Evolutionary conservation across 2,797 vertebrate genomes (phyloP), one percentile per base, ranked within the genome.

Genomic region (Harpagifer antarcticus): DNA sequence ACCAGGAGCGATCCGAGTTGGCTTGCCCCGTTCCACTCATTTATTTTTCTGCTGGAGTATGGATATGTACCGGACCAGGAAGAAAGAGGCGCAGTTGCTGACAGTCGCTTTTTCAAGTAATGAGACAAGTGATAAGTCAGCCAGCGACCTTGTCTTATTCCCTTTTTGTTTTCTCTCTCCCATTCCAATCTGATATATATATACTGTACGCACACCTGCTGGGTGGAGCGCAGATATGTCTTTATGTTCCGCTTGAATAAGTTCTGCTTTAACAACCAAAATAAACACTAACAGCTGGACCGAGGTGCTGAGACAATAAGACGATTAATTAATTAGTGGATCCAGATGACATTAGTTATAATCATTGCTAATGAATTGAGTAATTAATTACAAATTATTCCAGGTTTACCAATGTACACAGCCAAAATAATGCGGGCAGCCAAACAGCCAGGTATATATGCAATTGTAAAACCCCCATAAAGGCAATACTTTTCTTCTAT

Each of bases 81-180:
- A 77, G 72, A 86, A 9, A 81, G 83, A 87, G 50, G 84, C 85
- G 31, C 85, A 65, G 70, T 48, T 87, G 86, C 89, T 88, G 90
- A 88, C 84, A 84, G 85, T 78, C 59, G 63, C 84, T 83, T 82
- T 90, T 92, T 91, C 83, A 79, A 86, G 73, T 90, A 88, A 90
- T 88, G 82, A 87, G 88, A 87, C 89, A 74, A 84, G 87, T 86
- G 86, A 92, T 86, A 91, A 87, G 86, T 87, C 86, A 84, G 86
- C 85, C 66, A 63, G 82, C 83, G 76, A 86, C 84, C 84, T 88
- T 78, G 84, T 82, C 75, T 84, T 78, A 82, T 63, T 86, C 87
- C 81, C 78, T 85, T 83, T 83, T 84, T 81, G 77, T 82, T 82
- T 76, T 69, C 78, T 53, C 72, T 57, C 79, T 78, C 82, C 72